Conservation (phyloP, 1,140 invertebrate genomes). For the Limonius californicus region DNA sequence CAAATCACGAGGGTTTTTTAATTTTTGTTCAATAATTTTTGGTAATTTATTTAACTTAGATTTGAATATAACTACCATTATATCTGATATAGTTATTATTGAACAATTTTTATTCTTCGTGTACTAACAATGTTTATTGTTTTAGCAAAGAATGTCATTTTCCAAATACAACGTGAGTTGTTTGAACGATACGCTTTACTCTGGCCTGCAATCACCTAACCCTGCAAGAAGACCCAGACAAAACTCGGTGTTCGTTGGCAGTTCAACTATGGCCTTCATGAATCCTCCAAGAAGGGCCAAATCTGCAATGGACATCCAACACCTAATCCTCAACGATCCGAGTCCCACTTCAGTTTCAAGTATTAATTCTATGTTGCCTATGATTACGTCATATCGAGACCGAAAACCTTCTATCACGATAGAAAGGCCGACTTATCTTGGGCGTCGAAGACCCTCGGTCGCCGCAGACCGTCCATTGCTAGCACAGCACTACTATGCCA, state of each 20-base stretch:
- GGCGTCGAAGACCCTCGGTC: slow-evolving; percentile 14
- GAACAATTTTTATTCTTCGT: too few species aligned
- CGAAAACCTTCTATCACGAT: slow-evolving; percentile 38
- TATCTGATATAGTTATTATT: too few species aligned
- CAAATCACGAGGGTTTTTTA: too few species aligned
- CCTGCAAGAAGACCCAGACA: slow-evolving; percentile 56
- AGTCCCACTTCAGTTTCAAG: slow-evolving; percentile 28
- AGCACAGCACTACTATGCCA: slow-evolving; percentile 25
- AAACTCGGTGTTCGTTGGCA: slow-evolving; percentile 81
- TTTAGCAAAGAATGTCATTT: slow-evolving; percentile 61
- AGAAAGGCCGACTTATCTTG: slow-evolving; percentile 29
- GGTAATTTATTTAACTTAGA: too few species aligned
- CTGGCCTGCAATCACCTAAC: slow-evolving; percentile 42
- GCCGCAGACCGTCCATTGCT: slow-evolving; percentile 16
- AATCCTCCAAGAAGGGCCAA: slow-evolving; percentile 67
- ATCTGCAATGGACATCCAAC: slow-evolving; percentile 79
- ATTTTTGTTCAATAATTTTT: too few species aligned
- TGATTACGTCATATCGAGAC: slow-evolving; percentile 32
- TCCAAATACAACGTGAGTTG: slow-evolving; percentile 67
- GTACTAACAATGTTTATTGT: slow-evolving; percentile 40
- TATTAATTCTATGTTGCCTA: slow-evolving; percentile 27
- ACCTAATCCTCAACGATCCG: slow-evolving; percentile 52
- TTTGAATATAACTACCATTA: too few species aligned
- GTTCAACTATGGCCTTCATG: slow-evolving; percentile 58
- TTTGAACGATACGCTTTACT: slow-evolving; percentile 50